Percentiles rank a stretch among this genome's conserved stretches.
These are phyloP conservation scores for Lamprologus ornatipinnis DNA, from an alignment of 2,113 vertebrate species.

Conservation along the genomic window DNA sequence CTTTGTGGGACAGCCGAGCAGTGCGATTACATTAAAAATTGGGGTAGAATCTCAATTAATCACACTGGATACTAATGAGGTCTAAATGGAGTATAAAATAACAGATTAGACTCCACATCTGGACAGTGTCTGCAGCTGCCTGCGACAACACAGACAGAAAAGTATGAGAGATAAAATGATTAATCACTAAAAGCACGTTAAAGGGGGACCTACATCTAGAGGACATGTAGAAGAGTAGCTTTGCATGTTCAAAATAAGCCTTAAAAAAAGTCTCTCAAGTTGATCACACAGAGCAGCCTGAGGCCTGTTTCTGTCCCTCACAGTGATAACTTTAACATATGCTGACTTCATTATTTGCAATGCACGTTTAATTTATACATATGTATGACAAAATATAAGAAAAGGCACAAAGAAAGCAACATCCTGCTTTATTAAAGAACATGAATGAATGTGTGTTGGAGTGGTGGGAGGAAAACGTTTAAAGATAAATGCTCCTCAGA, in stretches of 20 bases:
- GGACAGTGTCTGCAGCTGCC: neutral
- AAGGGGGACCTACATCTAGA: neutral
- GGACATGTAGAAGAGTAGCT: neutral
- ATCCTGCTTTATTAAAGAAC: neutral
- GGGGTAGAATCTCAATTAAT: neutral
- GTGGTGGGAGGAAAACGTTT: slow-evolving; percentile 14
- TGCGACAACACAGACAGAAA: neutral
- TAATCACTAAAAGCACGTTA: neutral
- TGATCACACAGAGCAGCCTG: neutral
- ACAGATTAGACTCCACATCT: neutral
- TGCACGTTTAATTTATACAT: neutral
- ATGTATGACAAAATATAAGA: neutral
- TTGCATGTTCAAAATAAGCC: neutral
- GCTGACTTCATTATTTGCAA: neutral
- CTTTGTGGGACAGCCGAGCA: neutral
- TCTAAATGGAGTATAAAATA: neutral
- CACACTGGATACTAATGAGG: neutral
- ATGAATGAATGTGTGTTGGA: neutral
- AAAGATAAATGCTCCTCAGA: slow-evolving; percentile 19
- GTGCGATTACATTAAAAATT: neutral
- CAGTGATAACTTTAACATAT: neutral
- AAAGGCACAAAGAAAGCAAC: neutral
- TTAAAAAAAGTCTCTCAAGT: neutral
- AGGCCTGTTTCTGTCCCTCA: neutral
- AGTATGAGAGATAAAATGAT: neutral